phyloP scores from a whole-genome alignment of 2,113 vertebrate genomes.

The Rana temporaria region DNA sequence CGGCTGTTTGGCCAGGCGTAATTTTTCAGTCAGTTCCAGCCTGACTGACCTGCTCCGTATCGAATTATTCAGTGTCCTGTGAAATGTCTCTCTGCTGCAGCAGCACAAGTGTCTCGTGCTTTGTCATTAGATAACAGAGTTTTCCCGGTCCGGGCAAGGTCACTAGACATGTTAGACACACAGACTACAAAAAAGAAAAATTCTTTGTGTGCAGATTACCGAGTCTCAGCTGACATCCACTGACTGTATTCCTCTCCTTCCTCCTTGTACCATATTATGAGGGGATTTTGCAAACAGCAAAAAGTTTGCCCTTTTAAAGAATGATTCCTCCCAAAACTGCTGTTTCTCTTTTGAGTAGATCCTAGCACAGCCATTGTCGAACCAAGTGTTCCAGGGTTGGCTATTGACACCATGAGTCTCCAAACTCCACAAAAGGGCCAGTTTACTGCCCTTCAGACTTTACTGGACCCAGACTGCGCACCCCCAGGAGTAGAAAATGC shows the following conservation, averaged over 20 bases:
- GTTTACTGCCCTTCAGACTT: too few relatives aligned
- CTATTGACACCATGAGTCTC: too few relatives aligned
- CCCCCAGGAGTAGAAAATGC: too few relatives aligned
- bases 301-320: too few relatives aligned
- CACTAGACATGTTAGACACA: conserved; percentile 44
- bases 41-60: not conserved
- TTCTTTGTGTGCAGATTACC: not conserved
- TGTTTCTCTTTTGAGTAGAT: too few relatives aligned
- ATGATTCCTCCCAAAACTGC: too few relatives aligned
- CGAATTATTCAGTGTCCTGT: conserved; percentile 42
- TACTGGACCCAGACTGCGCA: too few relatives aligned
- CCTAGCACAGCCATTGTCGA: too few relatives aligned
- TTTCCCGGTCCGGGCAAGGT: conserved; percentile 43
- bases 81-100: conserved; percentile 8
- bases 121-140: conserved; percentile 44
- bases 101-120: conserved; percentile 34
- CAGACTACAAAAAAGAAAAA: conserved; percentile 37
- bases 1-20: not conserved
- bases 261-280: not conserved
- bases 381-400: too few relatives aligned
- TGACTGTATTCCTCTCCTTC: not conserved
- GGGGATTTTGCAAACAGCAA: not conserved
- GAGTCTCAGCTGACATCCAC: not conserved
- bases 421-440: too few relatives aligned
- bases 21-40: not conserved